Conservation (phyloP, 2,797 vertebrate genomes). For the Dendrocincla fuliginosa region DNA sequence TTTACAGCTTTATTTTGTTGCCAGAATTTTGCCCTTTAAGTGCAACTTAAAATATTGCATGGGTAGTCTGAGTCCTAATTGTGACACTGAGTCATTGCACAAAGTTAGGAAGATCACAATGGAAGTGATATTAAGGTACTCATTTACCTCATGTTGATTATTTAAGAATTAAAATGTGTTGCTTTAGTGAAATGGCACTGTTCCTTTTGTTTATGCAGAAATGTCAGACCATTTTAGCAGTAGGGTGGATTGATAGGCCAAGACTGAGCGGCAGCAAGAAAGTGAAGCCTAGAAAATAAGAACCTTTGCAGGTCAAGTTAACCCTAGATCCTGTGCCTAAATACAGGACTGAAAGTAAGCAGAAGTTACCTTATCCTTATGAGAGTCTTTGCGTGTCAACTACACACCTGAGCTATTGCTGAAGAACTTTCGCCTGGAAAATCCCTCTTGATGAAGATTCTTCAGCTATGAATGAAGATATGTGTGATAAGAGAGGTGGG, state of each 20-base stretch:
- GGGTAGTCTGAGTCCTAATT: not conserved
- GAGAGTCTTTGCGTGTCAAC: not conserved
- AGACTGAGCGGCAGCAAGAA: not conserved
- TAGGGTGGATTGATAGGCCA: not conserved
- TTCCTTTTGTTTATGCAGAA: not conserved
- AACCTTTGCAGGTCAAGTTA: not conserved
- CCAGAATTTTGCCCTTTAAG: not conserved
- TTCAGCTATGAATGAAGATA: not conserved
- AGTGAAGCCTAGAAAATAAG: not conserved
- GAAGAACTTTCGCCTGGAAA: not conserved
- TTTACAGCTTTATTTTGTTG: not conserved
- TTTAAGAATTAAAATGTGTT: not conserved
- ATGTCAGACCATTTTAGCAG: not conserved
- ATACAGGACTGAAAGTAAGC: not conserved
- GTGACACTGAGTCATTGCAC: not conserved
- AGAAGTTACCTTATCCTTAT: not conserved
- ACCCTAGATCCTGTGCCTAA: not conserved
- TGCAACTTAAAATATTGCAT: not conserved
- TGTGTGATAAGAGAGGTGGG: not conserved
- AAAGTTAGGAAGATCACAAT: not conserved
- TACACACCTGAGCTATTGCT: not conserved
- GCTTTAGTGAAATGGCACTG: not conserved
- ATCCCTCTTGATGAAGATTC: not conserved
- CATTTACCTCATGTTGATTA: not conserved
- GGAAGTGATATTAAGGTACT: not conserved